phyloP scores from a whole-genome alignment of 2,113 vertebrate species.

The Gobius niger region DNA sequence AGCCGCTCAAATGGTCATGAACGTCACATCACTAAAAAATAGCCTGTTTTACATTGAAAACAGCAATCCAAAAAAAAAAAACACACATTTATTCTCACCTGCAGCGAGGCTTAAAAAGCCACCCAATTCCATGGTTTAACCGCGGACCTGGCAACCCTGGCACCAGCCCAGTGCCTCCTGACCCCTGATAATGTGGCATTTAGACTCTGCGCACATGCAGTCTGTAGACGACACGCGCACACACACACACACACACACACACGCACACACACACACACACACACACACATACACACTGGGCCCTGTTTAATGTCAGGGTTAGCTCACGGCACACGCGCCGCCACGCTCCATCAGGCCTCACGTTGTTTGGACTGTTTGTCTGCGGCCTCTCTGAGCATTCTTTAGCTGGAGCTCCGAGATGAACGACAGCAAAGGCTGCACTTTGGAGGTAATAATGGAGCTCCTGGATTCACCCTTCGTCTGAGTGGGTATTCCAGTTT shows the following conservation, averaged over 20 bases:
- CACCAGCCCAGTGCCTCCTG: slow-evolving; percentile 17
- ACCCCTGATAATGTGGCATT: slow-evolving; percentile 54
- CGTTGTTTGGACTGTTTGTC: not conserved
- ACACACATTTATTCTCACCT: too few relatives aligned
- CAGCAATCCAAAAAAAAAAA: too few relatives aligned
- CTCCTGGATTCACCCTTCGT: not conserved
- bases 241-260: slow-evolving; percentile 11
- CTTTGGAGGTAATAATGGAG: too few relatives aligned
- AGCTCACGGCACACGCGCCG: not conserved
- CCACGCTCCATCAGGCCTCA: not conserved
- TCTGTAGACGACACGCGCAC: not conserved
- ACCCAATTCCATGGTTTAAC: too few relatives aligned
- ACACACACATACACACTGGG: not conserved
- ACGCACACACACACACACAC: not conserved
- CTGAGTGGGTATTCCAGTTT: too few relatives aligned
- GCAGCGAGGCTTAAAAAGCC: too few relatives aligned
- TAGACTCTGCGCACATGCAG: slow-evolving; percentile 8
- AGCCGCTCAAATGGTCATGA: too few relatives aligned
- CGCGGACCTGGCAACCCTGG: not conserved
- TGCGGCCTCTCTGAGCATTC: not conserved
- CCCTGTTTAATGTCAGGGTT: slow-evolving; percentile 10
- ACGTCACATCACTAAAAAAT: too few relatives aligned
- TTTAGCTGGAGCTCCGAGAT: too few relatives aligned
- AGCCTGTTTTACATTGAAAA: too few relatives aligned
- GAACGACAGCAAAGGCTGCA: too few relatives aligned